These are phyloP conservation scores for Furcifer pardalis DNA, from an alignment of 2,797 vertebrate genomes.

Conservation along the genomic window DNA sequence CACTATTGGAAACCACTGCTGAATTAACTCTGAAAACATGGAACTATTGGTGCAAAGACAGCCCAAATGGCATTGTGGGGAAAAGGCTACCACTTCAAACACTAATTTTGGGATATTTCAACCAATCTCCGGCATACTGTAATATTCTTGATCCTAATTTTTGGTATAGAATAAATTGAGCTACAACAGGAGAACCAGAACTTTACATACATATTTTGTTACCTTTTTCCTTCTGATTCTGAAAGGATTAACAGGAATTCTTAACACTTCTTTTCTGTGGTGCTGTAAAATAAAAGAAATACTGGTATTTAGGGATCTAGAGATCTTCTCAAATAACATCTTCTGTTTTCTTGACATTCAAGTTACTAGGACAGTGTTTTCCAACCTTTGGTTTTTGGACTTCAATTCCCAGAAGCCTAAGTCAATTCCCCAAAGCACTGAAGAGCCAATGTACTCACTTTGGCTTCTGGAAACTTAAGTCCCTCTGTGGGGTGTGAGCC, in stretches of 20 bases:
- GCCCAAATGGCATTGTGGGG: too few species aligned
- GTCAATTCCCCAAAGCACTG: too few species aligned
- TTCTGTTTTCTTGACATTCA: constrained; percentile 58
- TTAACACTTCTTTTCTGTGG: constrained; percentile 73
- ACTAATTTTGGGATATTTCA: constrained; percentile 26
- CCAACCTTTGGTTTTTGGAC: too few species aligned
- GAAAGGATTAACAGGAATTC: constrained; percentile 70
- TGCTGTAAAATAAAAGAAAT: constrained; percentile 68
- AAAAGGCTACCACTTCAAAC: not conserved
- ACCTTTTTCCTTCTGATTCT: constrained; percentile 72
- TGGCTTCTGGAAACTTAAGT: too few species aligned
- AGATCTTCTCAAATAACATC: constrained; percentile 44
- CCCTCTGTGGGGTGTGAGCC: too few species aligned
- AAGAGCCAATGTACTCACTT: too few species aligned
- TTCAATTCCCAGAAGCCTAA: too few species aligned
- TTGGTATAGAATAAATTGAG: constrained; percentile 36
- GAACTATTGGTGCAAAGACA: too few species aligned
- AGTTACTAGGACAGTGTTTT: too few species aligned
- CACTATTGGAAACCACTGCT: too few species aligned
- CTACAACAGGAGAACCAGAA: constrained; percentile 16
- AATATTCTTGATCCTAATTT: not conserved
- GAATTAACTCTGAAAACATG: too few species aligned
- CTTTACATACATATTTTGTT: constrained; percentile 45
- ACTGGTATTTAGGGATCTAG: constrained; percentile 66
- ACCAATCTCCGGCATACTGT: not conserved